phyloP scores from a whole-genome alignment of 1,140 invertebrate genomes.

The Aphaenogaster floridana region DNA sequence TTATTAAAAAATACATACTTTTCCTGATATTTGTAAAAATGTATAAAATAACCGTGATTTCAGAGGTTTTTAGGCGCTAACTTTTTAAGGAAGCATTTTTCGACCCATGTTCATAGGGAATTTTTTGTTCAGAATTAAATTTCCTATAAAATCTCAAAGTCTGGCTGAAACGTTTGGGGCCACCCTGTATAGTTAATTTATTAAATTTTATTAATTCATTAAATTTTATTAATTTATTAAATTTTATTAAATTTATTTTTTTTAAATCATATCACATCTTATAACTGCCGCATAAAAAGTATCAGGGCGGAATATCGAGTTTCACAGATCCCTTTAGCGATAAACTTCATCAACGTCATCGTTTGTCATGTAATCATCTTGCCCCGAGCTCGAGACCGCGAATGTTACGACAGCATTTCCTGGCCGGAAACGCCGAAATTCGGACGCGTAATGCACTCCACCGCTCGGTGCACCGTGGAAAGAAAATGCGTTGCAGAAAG shows the following conservation, averaged over 20 bases:
- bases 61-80: no score
- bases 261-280: not conserved
- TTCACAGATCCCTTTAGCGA: not conserved
- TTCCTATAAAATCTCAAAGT: no score
- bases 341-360: not conserved
- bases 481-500: slow-evolving; percentile 21
- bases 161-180: no score
- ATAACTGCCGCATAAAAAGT: not conserved
- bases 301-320: not conserved
- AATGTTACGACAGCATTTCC: slow-evolving; percentile 37
- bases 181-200: no score
- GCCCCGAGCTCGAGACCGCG: not conserved
- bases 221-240: no score
- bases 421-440: slow-evolving; percentile 19
- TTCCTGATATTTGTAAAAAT: no score
- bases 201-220: no score
- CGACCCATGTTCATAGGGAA: no score
- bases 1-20: no score
- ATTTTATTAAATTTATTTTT: not conserved
- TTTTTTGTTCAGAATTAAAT: no score
- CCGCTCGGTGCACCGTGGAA: slow-evolving; percentile 15
- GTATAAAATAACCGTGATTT: no score
- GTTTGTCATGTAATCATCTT: slow-evolving; percentile 9
- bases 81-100: no score
- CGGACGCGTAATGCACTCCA: slow-evolving; percentile 38